Percentiles rank a stretch among this genome's conserved stretches.
Evolutionary conservation across 2,113 vertebrate genomes (phyloP).

Genomic region (Typhlomys cinereus): DNA sequence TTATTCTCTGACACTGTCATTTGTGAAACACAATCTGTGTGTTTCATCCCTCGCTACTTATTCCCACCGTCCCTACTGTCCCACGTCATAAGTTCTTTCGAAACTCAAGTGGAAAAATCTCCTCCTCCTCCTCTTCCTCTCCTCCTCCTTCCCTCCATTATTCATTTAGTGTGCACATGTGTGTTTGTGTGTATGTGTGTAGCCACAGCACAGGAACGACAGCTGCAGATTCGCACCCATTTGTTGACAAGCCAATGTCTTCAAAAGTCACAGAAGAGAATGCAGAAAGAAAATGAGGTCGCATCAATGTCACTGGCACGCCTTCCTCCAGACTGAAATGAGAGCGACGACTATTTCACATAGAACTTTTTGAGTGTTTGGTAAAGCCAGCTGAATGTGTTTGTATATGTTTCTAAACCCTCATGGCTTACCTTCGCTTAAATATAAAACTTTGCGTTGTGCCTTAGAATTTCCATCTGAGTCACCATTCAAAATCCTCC

Average conservation of each 20-base stretch:
- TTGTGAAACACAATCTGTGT: too few relatives aligned
- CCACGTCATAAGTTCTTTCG: too few relatives aligned
- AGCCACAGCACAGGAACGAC: background rate
- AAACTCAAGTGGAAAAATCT: background rate
- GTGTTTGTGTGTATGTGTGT: too few relatives aligned
- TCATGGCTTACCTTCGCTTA: background rate
- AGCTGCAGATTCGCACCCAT: background rate
- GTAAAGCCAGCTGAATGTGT: background rate
- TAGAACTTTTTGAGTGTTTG: background rate
- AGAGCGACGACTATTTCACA: too few relatives aligned
- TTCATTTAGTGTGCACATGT: too few relatives aligned
- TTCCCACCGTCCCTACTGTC: too few relatives aligned
- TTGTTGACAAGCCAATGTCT: background rate
- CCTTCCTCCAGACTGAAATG: background rate
- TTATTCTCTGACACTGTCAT: too few relatives aligned
- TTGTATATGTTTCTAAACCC: background rate
- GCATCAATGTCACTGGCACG: too few relatives aligned
- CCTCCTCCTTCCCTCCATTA: background rate
- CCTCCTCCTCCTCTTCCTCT: background rate
- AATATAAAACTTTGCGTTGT: background rate
- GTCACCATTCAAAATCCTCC: background rate
- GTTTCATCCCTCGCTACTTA: too few relatives aligned
- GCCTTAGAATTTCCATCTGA: background rate
- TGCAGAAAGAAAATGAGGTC: background rate
- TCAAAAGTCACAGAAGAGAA: background rate